Evolutionary conservation across 2,797 vertebrate species (phyloP).

Genomic region (Eupleurogrammus muticus): DNA sequence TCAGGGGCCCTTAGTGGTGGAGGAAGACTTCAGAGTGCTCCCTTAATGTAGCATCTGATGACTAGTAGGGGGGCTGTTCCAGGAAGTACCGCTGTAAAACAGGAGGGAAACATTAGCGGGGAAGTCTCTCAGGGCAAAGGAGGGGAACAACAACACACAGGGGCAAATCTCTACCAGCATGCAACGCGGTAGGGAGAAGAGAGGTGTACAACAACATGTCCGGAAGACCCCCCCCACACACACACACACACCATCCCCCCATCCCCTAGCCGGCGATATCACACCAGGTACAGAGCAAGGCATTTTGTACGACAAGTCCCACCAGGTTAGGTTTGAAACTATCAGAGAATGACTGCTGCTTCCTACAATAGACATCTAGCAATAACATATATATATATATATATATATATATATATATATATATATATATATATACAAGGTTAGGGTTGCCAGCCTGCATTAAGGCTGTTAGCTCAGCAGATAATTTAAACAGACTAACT

Average conservation of each 20-base stretch:
- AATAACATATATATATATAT: not conserved
- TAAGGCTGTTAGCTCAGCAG: not conserved
- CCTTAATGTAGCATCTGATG: slow-evolving; percentile 86
- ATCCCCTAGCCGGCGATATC: slow-evolving; percentile 56
- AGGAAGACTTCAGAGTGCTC: slow-evolving; percentile 82
- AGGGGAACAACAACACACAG: slow-evolving; percentile 67
- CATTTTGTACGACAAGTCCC: slow-evolving; percentile 46
- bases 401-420: no score
- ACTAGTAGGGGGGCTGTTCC: slow-evolving; percentile 80
- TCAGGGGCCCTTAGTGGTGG: slow-evolving; percentile 82
- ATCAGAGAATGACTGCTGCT: not conserved
- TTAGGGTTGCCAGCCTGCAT: not conserved
- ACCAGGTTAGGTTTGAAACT: slow-evolving; percentile 31
- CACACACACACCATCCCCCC: no score
- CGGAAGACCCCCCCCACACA: slow-evolving; percentile 28
- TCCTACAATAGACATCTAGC: not conserved
- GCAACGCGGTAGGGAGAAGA: slow-evolving; percentile 67
- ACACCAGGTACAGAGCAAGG: slow-evolving; percentile 52
- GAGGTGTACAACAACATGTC: slow-evolving; percentile 61
- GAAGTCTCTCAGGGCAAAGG: slow-evolving; percentile 74
- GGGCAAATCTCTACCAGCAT: slow-evolving; percentile 68
- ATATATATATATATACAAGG: no score
- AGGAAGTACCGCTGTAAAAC: slow-evolving; percentile 83
- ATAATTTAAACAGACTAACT: slow-evolving; percentile 9
- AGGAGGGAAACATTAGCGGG: slow-evolving; percentile 82